phyloP scores from a whole-genome alignment of 30 jellyfish, hydroid and myxozoan genomes.

The Hydractinia echinata region DNA sequence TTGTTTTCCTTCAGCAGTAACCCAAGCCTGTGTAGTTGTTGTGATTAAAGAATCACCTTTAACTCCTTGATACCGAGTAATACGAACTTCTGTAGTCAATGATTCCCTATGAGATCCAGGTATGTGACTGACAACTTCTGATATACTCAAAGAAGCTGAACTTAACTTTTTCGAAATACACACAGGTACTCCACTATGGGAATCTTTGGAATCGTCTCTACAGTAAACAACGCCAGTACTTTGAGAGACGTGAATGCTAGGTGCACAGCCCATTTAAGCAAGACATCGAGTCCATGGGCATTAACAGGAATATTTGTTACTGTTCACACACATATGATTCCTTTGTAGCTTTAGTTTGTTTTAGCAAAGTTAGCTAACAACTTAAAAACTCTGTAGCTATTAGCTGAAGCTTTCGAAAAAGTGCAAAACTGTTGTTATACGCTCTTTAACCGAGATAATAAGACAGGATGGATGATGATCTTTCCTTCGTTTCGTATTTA shows the following conservation, averaged over 20 bases:
- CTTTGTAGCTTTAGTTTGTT: no score
- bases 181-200: slow-evolving; percentile 48
- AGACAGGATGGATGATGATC: no score
- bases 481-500: no score
- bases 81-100: slow-evolving; percentile 43
- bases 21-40: slow-evolving; percentile 12
- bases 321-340: not conserved
- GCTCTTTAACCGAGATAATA: no score
- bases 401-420: no score
- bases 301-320: not conserved
- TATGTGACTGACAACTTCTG: slow-evolving; percentile 88
- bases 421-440: no score
- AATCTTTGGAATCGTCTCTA: slow-evolving; percentile 57
- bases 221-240: slow-evolving; percentile 96
- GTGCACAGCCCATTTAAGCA: slow-evolving; percentile 99
- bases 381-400: no score
- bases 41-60: slow-evolving; percentile 6
- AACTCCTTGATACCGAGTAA: slow-evolving; percentile 36
- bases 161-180: slow-evolving; percentile 39
- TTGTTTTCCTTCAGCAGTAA: slow-evolving; percentile 11
- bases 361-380: no score
- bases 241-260: slow-evolving; percentile 97
- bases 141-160: slow-evolving; percentile 73
- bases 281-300: slow-evolving; percentile 23
- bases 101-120: slow-evolving; percentile 71